A percentile compares a stretch with the other conserved stretches of the same genome.
Evolutionary conservation across 1,140 invertebrate genomes (phyloP).

Genomic region (Semibalanus balanoides): DNA sequence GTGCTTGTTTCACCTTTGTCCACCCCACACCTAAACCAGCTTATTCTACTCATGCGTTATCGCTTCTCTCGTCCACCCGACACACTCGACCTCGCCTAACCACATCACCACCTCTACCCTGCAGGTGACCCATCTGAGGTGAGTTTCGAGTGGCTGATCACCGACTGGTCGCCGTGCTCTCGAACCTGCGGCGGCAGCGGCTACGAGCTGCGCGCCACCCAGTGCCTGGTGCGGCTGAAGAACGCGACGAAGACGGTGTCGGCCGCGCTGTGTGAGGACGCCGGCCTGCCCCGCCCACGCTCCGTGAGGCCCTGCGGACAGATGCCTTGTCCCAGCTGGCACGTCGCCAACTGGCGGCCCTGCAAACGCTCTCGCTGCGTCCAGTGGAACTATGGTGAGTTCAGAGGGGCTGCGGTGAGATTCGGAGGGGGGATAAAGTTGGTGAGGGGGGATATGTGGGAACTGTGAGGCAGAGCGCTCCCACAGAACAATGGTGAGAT

Average conservation of each 20-base stretch:
- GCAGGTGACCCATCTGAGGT: constrained; percentile 22
- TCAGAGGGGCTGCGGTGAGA: not conserved
- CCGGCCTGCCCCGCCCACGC: constrained; percentile 44
- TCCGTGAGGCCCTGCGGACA: constrained; percentile 51
- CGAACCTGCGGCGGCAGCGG: constrained; percentile 68
- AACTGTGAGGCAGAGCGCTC: too few species aligned
- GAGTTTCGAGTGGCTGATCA: constrained; percentile 61
- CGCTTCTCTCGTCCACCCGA: too few species aligned
- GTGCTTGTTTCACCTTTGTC: too few species aligned
- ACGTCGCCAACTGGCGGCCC: constrained; percentile 48
- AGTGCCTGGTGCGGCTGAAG: constrained; percentile 47
- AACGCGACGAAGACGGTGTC: constrained; percentile 44
- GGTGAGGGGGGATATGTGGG: too few species aligned
- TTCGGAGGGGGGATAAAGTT: too few species aligned
- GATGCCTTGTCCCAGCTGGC: constrained; percentile 55
- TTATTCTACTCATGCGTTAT: too few species aligned
- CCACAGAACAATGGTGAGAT: too few species aligned
- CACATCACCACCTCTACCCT: too few species aligned
- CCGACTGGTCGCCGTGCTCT: constrained; percentile 73
- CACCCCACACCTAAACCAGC: too few species aligned
- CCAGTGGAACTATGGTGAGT: constrained; percentile 50
- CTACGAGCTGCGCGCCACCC: constrained; percentile 48
- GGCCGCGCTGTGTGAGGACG: constrained; percentile 50
- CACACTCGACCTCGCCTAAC: too few species aligned
- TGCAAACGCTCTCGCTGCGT: constrained; percentile 57